Evolutionary conservation across 2,888 invertebrate genomes (phyloP), one percentile per base, ranked within the genome.

Genomic region (Cephalotes varians): DNA sequence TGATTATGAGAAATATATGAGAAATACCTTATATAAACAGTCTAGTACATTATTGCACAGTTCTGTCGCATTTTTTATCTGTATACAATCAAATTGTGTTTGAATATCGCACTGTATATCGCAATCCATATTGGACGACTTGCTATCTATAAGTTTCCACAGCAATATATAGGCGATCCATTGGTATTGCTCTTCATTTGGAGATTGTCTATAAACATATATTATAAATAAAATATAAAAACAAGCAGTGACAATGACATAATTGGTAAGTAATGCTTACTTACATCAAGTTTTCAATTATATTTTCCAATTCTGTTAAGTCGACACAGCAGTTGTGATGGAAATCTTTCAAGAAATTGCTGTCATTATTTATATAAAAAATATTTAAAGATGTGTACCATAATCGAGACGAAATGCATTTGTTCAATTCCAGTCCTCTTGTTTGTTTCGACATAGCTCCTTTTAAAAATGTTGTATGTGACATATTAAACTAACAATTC

Each of bases 331-430:
- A 82, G 28, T 79, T 82, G 10, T 67, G 60, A 34, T 28, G 67
- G 49, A 79, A 73, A 49, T 73, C 51, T 25, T 31, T 62, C n/a
- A 54, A n/a, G 10, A 56, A 85, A 28, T 76, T 83, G 62, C 82
- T 83, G 28, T 64, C 79, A 67, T 69, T 84, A 82, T 90, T 86
- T 28, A 64, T 83, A 18, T 84, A 84, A 34, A 90, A 86, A 87
- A 92, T 74, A 72, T 85, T 84, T 67, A 88, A 88, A 44, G 93
- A 90, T n/a, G 93, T 93, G 69, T 92, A 94, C 93, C 93, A 94
- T 83, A 94, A 92, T 90, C 91, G 92, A 69, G 93, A 92, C 62
- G 77, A 80, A 65, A 93, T 90, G 72, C 87, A 93, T 77, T 93
- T 92, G 37, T 84, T 80, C 69, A 93, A 86, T 44, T 93, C 87